Evolutionary conservation across 2,888 invertebrate genomes (phyloP).

Genomic region (Rotaria socialis): DNA sequence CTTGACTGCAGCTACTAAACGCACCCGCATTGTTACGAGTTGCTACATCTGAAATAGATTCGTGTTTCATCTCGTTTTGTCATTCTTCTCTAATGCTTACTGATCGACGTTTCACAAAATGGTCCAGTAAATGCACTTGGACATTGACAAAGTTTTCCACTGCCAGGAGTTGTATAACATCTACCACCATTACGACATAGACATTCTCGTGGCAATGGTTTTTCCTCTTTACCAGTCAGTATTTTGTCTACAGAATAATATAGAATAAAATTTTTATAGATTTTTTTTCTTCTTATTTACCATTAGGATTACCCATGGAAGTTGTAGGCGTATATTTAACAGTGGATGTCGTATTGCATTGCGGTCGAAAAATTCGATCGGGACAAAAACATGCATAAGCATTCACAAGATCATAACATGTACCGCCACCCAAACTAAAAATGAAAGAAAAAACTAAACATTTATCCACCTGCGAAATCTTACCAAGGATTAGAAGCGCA

Average conservation of each 20-base stretch:
- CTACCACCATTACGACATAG: conserved; percentile 38
- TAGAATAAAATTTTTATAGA: no score
- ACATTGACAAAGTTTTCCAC: conserved; percentile 37
- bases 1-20: conserved; percentile 5
- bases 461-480: background rate
- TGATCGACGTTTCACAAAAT: conserved; percentile 38
- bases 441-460: no score
- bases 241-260: background rate
- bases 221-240: background rate
- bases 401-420: conserved; percentile 42
- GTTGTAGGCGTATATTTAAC: background rate
- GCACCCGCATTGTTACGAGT: background rate
- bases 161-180: background rate
- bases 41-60: background rate
- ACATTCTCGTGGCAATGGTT: background rate
- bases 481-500: conserved; percentile 45
- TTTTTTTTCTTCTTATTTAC: no score
- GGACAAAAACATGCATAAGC: conserved; percentile 45
- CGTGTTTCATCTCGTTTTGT: background rate
- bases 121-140: conserved; percentile 42
- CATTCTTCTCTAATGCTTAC: background rate
- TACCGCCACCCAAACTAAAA: conserved; percentile 38
- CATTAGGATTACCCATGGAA: background rate
- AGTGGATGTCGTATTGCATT: background rate
- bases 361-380: conserved; percentile 28